Evolutionary conservation across 2,888 invertebrate genomes (phyloP).

Genomic region (Hydrotaea diabolus): DNA sequence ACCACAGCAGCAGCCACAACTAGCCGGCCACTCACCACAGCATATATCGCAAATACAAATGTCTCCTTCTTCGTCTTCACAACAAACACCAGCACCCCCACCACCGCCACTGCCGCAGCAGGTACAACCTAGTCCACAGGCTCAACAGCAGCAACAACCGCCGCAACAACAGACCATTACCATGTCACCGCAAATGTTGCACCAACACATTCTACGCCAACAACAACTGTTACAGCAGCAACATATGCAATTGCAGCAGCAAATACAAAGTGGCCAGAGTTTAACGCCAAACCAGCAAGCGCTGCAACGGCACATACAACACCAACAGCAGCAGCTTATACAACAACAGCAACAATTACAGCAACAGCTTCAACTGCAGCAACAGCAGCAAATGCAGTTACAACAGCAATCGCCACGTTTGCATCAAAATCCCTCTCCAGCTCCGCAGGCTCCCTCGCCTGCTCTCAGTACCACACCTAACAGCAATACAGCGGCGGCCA

Average conservation of each 20-base stretch:
- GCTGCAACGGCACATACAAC: slow-evolving; percentile 83
- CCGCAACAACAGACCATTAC: slow-evolving; percentile 76
- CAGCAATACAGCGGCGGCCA: slow-evolving; percentile 63
- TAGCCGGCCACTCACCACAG: slow-evolving; percentile 74
- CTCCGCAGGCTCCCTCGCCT: slow-evolving; percentile 76
- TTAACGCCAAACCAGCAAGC: slow-evolving; percentile 76
- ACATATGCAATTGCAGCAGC: slow-evolving; percentile 75
- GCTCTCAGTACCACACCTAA: slow-evolving; percentile 72
- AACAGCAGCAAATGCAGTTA: slow-evolving; percentile 79
- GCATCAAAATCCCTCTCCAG: slow-evolving; percentile 79
- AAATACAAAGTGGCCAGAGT: slow-evolving; percentile 77
- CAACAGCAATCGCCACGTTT: slow-evolving; percentile 77
- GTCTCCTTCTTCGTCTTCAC: slow-evolving; percentile 69
- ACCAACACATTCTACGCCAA: slow-evolving; percentile 74
- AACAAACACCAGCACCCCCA: slow-evolving; percentile 73
- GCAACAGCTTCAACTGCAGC: slow-evolving; percentile 77
- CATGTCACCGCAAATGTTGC: slow-evolving; percentile 75
- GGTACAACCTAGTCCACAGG: slow-evolving; percentile 70
- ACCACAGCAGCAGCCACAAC: slow-evolving; percentile 74
- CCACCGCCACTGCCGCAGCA: no score
- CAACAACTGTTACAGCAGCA: slow-evolving; percentile 78
- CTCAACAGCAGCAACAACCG: slow-evolving; percentile 73
- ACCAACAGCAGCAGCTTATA: slow-evolving; percentile 81
- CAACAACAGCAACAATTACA: slow-evolving; percentile 76
- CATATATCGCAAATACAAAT: slow-evolving; percentile 68